These are phyloP conservation scores for Pseudobourletiella spinata DNA, from an alignment of 1,140 invertebrate species.

Conservation along the genomic window DNA sequence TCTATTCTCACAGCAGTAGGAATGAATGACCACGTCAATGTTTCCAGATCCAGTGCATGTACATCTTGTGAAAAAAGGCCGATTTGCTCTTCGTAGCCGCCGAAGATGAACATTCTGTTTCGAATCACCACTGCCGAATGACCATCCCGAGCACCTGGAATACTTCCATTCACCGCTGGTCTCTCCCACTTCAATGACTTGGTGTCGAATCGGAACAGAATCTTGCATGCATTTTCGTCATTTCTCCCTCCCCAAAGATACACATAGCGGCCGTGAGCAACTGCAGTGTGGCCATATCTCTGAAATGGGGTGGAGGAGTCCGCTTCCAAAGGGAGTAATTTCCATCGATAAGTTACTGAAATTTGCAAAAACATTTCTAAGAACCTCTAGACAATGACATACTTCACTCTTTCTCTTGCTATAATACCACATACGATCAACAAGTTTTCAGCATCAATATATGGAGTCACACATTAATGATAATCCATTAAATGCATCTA, in stretches of 20 bases:
- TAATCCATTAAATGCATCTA: neutral
- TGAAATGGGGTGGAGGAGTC: conserved; percentile 45
- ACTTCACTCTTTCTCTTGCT: neutral
- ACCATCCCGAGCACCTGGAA: conserved; percentile 74
- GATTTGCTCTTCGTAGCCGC: conserved; percentile 66
- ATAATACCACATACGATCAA: neutral
- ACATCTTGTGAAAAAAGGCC: conserved; percentile 72
- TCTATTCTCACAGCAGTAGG: conserved; percentile 48
- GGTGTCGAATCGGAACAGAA: conserved; percentile 58
- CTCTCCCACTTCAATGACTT: conserved; percentile 55
- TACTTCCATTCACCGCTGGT: conserved; percentile 53
- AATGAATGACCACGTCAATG: conserved; percentile 59
- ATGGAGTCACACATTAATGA: too few species aligned
- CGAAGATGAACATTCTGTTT: conserved; percentile 81
- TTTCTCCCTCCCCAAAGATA: conserved; percentile 85
- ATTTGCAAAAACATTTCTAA: too few species aligned
- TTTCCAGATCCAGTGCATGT: conserved; percentile 62
- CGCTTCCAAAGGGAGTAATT: conserved; percentile 38
- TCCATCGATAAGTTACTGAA: conserved; percentile 47
- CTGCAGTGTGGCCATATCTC: conserved; percentile 79
- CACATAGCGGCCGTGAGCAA: conserved; percentile 62
- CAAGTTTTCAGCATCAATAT: too few species aligned
- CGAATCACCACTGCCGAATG: conserved; percentile 76
- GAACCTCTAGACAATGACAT: too few species aligned
- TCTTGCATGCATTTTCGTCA: conserved; percentile 67